These are phyloP conservation scores for Calameuta idolon DNA, from an alignment of 2,888 invertebrate species.

Conservation along the genomic window DNA sequence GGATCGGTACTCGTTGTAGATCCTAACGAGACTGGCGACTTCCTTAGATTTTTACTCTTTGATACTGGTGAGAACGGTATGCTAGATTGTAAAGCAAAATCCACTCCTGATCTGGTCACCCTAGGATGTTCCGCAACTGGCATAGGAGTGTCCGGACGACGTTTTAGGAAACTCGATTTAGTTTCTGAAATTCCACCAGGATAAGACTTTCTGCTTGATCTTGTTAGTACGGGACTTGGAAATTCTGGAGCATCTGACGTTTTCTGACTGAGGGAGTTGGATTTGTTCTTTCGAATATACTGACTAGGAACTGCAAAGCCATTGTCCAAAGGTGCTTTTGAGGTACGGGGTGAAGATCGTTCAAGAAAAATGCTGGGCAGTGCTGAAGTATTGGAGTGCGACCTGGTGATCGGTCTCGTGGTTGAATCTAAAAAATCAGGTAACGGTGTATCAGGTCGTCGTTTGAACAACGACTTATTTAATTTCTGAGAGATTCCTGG, in stretches of 20 bases:
- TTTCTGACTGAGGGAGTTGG: constrained; percentile 15
- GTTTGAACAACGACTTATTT: constrained; percentile 11
- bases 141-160: constrained; percentile 56
- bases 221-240: not conserved
- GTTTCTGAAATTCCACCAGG: not conserved
- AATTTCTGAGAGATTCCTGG: constrained; percentile 9
- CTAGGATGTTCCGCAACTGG: constrained; percentile 32
- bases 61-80: constrained; percentile 7
- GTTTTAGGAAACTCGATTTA: constrained; percentile 25
- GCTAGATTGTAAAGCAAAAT: constrained; percentile 17
- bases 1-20: not conserved
- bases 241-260: not conserved
- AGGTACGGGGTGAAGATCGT: constrained; percentile 41
- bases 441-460: constrained; percentile 54
- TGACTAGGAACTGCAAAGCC: constrained; percentile 42
- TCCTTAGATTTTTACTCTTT: constrained; percentile 6
- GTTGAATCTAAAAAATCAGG: constrained; percentile 32
- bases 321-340: constrained; percentile 43
- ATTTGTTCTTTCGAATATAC: constrained; percentile 34
- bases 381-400: constrained; percentile 20
- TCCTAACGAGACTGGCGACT: not conserved
- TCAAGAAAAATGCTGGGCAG: constrained; percentile 24
- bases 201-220: constrained; percentile 5
- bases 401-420: constrained; percentile 31
- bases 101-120: constrained; percentile 31